Evolutionary conservation across 2,113 vertebrate species (phyloP).

Genomic region (Theropithecus gelada): DNA sequence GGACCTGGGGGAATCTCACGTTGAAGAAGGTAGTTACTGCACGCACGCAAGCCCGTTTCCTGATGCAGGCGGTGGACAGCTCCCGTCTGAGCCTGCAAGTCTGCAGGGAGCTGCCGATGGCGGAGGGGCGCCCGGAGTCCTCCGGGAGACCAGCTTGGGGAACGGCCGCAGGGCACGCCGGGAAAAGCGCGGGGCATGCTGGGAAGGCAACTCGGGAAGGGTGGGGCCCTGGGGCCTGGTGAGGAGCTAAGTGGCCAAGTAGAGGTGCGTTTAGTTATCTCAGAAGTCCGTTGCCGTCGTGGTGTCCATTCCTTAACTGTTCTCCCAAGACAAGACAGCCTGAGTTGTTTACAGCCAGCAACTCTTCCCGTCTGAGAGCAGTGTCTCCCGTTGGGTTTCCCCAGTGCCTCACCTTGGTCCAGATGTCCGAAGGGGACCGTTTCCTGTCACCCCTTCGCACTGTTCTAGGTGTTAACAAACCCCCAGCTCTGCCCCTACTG

Average conservation of each 20-base stretch:
- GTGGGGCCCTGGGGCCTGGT: fast-evolving
- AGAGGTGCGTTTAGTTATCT: not conserved
- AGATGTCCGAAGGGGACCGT: not conserved
- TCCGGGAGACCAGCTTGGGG: fast-evolving
- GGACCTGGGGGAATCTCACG: not conserved
- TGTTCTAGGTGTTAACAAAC: not conserved
- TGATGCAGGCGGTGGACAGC: fast-evolving
- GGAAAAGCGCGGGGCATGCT: not conserved
- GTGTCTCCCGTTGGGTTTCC: not conserved
- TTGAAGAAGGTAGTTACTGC: not conserved
- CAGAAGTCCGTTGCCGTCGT: not conserved
- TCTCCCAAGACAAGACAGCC: not conserved
- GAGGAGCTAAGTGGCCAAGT: too few species aligned
- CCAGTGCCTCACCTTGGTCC: not conserved
- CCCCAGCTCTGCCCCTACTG: not conserved
- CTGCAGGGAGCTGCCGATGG: fast-evolving
- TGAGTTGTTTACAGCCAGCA: not conserved
- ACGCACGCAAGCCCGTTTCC: not conserved
- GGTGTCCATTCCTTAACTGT: not conserved
- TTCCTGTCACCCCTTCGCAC: not conserved
- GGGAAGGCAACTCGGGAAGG: not conserved
- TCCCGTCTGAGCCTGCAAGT: fast-evolving
- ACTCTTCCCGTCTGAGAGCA: not conserved
- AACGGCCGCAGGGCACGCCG: fast-evolving
- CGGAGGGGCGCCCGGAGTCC: fast-evolving